Conservation (phyloP, 1,140 invertebrate genomes). For the Drosophila serrata region DNA sequence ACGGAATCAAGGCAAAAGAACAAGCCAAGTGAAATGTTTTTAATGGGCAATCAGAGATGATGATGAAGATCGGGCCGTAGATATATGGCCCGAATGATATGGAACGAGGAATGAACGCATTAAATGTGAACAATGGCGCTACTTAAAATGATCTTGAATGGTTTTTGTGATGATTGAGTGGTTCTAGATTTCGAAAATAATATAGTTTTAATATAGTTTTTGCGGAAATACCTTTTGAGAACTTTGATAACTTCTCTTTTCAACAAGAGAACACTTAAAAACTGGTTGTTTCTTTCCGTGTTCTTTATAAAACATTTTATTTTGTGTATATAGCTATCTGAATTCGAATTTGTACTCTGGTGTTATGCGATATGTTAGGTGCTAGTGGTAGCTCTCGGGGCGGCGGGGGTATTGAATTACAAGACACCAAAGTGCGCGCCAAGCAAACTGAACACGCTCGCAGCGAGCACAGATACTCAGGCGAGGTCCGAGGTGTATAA, state of each 20-base stretch:
- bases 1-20: slow-evolving; percentile 46
- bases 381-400: slow-evolving; percentile 65
- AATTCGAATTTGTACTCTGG: slow-evolving; percentile 57
- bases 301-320: slow-evolving; percentile 23
- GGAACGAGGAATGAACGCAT: slow-evolving; percentile 47
- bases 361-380: slow-evolving; percentile 74
- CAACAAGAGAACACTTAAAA: not conserved
- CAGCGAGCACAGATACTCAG: slow-evolving; percentile 38
- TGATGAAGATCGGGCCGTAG: slow-evolving; percentile 28
- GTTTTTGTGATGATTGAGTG: slow-evolving; percentile 10
- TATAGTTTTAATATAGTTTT: not conserved
- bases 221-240: slow-evolving; percentile 9
- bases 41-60: slow-evolving; percentile 42
- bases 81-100: slow-evolving; percentile 17
- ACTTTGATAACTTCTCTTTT: slow-evolving; percentile 5
- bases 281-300: not conserved
- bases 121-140: slow-evolving; percentile 28
- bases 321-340: slow-evolving; percentile 32
- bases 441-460: slow-evolving; percentile 73
- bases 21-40: slow-evolving; percentile 69
- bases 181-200: not conserved
- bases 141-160: slow-evolving; percentile 24
- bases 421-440: slow-evolving; percentile 82
- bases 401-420: slow-evolving; percentile 77
- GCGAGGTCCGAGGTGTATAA: slow-evolving; percentile 66